Conservation (phyloP, 2,113 vertebrate species). For the Hypanus sabinus region DNA sequence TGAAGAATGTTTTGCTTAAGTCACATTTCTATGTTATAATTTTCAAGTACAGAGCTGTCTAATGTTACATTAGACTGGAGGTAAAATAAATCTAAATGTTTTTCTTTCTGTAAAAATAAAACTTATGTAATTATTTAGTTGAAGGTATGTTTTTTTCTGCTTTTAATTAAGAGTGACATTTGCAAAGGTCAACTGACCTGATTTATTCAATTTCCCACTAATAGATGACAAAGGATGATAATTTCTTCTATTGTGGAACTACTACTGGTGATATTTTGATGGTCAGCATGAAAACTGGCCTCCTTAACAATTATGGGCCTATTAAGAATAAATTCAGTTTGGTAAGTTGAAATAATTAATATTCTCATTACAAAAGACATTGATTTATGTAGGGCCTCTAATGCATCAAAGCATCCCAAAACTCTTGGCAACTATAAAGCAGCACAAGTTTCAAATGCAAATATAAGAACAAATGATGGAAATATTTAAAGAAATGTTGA, state of each 20-base stretch:
- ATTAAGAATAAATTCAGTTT: constrained; percentile 60
- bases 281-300: constrained; percentile 57
- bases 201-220: not conserved
- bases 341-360: constrained; percentile 52
- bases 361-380: too few species aligned
- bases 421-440: too few species aligned
- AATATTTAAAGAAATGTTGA: too few species aligned
- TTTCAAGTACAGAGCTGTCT: not conserved
- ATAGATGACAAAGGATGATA: constrained; percentile 65
- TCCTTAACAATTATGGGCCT: constrained; percentile 61
- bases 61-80: not conserved
- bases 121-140: not conserved
- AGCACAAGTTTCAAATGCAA: too few species aligned
- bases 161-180: not conserved
- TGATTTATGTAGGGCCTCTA: too few species aligned
- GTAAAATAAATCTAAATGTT: not conserved
- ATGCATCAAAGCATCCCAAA: too few species aligned
- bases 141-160: not conserved
- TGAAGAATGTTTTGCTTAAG: not conserved
- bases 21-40: not conserved
- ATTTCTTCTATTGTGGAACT: constrained; percentile 73
- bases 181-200: not conserved
- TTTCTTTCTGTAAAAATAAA: not conserved
- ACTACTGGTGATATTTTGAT: constrained; percentile 76
- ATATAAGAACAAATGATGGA: too few species aligned